Evolutionary conservation across 2,797 vertebrate species (phyloP).

Genomic region (Tauraco hartlaubi): DNA sequence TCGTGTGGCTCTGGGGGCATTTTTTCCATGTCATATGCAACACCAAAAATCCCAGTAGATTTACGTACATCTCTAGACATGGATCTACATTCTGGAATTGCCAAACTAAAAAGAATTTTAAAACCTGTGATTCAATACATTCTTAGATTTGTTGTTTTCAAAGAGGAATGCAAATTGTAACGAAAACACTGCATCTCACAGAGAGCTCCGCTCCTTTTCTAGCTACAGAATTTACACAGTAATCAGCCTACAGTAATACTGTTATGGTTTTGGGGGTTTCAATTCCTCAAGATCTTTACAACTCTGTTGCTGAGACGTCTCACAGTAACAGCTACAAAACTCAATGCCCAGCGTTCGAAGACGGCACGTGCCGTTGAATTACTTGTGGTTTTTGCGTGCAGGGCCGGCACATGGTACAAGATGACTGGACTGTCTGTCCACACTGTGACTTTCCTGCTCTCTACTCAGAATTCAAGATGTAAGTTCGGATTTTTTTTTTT

Average conservation of each 20-base stretch:
- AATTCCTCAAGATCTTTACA: neutral
- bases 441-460: conserved; percentile 94
- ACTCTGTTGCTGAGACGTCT: neutral
- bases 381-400: conserved; percentile 40
- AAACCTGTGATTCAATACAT: neutral
- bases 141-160: neutral
- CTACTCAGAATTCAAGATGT: conserved; percentile 90
- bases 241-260: neutral
- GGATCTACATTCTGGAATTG: neutral
- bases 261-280: rapidly evolving
- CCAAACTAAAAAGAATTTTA: neutral
- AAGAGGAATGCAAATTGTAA: neutral
- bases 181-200: neutral
- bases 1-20: rapidly evolving
- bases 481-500: conserved; percentile 63
- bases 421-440: conserved; percentile 94
- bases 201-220: neutral
- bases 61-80: neutral
- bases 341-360: rapidly evolving
- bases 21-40: neutral
- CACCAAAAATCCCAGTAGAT: neutral
- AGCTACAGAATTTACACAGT: neutral
- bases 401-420: conserved; percentile 95
- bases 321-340: neutral
- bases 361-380: rapidly evolving